Evolutionary conservation across 1,140 invertebrate species (phyloP), one percentile per base, ranked within the genome.

Genomic region (Thalassaphorura encarpata): DNA sequence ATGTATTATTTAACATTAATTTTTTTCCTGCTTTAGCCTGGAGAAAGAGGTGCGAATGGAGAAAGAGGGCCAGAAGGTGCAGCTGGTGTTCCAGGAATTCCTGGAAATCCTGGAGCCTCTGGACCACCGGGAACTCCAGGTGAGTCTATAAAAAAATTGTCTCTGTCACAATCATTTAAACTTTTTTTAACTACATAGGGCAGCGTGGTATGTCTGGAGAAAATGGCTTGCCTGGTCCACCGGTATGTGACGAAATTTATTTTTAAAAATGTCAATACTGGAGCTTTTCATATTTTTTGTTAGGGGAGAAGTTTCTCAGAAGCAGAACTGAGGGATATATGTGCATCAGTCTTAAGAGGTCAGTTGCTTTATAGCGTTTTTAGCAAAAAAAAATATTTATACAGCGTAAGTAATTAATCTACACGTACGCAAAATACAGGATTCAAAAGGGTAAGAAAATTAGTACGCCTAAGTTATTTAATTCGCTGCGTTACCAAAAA

Each of bases 271-370:
- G n/a, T n/a, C n/a, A n/a, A n/a, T n/a, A n/a, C n/a, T n/a, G n/a
- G n/a, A 42, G 21, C 15, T 24, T 27, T 31, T 26, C 41, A 46
- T 41, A 58, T 29, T 40, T 56, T 64, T 61, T 70, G 70, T 19
- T 70, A 76, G 76, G 76, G 76, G 18, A 66, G 70, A 53, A 71
- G 68, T 55, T 73, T 74, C 40, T 69, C 64, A 11, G 77, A 78
- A 54, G 68, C 70, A 16, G 76, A 78, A 66, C 68, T 79, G 52
- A 66, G 74, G 58, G 76, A 78, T 60, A 76, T 79, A 56, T 79
- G 77, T 61, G 65, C 71, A 19, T 71, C 67, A 19, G 75, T 79
- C 16, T 58, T 78, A 15, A 69, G 76, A 75, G 77, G 77, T 79
- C 67, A 51, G 8, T n/a, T n/a, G n/a, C n/a, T n/a, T n/a, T n/a